Percentiles rank a stretch among this genome's conserved stretches.
These are phyloP conservation scores for Cyanistes caeruleus DNA, from an alignment of 2,113 vertebrate species.

Conservation along the genomic window DNA sequence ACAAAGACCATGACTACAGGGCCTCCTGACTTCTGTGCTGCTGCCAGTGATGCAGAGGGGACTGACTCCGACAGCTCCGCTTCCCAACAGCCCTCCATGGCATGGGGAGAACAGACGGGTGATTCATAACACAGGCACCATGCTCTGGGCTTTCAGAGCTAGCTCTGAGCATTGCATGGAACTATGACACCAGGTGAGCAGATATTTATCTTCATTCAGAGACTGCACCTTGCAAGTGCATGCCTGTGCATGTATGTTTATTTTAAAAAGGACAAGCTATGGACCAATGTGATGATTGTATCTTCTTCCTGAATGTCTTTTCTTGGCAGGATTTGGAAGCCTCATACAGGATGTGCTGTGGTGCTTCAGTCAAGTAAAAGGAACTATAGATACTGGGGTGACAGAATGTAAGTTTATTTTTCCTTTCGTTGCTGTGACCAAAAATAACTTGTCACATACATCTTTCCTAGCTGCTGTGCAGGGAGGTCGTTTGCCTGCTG, in stretches of 20 bases:
- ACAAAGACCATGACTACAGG: conserved; percentile 54
- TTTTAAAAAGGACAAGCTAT: not conserved
- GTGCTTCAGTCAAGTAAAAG: conserved; percentile 79
- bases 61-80: conserved; percentile 53
- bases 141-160: not conserved
- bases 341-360: conserved; percentile 77
- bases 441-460: not conserved
- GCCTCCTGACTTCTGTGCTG: conserved; percentile 52
- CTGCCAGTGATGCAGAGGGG: conserved; percentile 65
- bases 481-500: rapidly evolving
- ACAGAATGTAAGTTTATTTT: conserved; percentile 73
- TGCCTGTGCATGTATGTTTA: not conserved
- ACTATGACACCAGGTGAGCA: conserved; percentile 74
- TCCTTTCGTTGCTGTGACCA: not conserved
- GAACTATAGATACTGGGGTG: conserved; percentile 61
- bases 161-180: not conserved
- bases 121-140: conserved; percentile 1
- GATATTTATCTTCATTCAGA: not conserved
- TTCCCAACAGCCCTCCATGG: conserved; percentile 20
- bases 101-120: conserved; percentile 22
- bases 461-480: not conserved
- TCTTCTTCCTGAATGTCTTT: not conserved
- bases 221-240: too few species aligned
- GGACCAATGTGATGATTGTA: rapidly evolving
- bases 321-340: conserved; percentile 68